A percentile compares a stretch with the other conserved stretches of the same genome.
Conservation (phyloP, 1,140 invertebrate genomes). For the Zaprionus vittiger region DNA sequence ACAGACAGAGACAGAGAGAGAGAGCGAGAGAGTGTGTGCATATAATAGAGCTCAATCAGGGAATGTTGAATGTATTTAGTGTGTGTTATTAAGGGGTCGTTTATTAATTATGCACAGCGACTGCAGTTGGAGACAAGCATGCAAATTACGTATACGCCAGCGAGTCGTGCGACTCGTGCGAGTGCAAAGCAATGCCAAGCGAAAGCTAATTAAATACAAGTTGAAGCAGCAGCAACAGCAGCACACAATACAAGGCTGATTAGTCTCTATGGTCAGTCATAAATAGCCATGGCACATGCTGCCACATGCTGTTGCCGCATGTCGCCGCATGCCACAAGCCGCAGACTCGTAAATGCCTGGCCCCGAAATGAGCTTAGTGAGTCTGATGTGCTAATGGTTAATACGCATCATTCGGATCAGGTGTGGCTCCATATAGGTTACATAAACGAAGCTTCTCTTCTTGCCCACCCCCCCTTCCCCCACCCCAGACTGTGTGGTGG, state of each 20-base stretch:
- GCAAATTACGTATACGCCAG: constrained; percentile 49
- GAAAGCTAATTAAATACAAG: constrained; percentile 41
- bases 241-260: constrained; percentile 38
- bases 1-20: not conserved
- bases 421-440: constrained; percentile 24
- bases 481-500: too few species aligned
- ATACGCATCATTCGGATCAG: constrained; percentile 43
- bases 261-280: constrained; percentile 34
- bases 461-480: not conserved
- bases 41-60: constrained; percentile 48
- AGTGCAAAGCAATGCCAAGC: constrained; percentile 8
- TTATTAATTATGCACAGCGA: constrained; percentile 47
- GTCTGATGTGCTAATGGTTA: constrained; percentile 40
- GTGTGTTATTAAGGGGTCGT: constrained; percentile 28
- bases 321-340: constrained; percentile 26
- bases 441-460: not conserved
- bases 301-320: constrained; percentile 20
- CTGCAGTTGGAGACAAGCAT: constrained; percentile 25
- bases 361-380: constrained; percentile 31
- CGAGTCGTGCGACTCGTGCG: constrained; percentile 2
- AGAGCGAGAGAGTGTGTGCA: not conserved
- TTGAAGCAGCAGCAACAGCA: constrained; percentile 22
- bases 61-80: constrained; percentile 12
- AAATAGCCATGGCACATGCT: constrained; percentile 17
- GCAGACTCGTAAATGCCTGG: constrained; percentile 35